Evolutionary conservation across 2,888 invertebrate species (phyloP).

Genomic region (Micropterix aruncella): DNA sequence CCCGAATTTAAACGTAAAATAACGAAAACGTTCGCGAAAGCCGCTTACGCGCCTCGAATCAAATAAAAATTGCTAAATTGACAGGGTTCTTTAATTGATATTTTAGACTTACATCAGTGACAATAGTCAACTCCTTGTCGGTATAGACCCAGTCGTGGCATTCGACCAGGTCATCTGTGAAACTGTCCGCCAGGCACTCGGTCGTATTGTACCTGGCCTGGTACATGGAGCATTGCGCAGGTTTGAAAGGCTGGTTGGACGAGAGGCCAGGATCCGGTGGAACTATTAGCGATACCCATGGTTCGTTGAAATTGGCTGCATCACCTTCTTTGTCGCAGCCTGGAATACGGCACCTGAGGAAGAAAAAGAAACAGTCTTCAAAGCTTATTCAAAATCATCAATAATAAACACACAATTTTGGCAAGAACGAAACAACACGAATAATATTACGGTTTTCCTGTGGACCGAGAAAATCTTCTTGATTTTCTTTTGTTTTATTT

Average conservation of each 20-base stretch:
- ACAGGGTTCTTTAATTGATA: not conserved
- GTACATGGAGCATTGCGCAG: slow-evolving; percentile 21
- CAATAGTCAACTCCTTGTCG: slow-evolving; percentile 33
- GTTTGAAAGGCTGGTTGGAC: slow-evolving; percentile 15
- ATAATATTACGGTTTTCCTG: not conserved
- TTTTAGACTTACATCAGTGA: slow-evolving; percentile 31
- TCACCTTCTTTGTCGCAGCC: slow-evolving; percentile 31
- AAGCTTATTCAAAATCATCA: slow-evolving; percentile 1
- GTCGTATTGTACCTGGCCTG: slow-evolving; percentile 14
- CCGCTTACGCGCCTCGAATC: no score
- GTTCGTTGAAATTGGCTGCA: slow-evolving; percentile 18
- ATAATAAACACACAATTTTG: slow-evolving; percentile 2
- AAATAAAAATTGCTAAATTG: not conserved
- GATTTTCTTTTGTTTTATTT: no score
- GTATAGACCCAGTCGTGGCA: slow-evolving; percentile 40
- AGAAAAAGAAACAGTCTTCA: slow-evolving; percentile 9
- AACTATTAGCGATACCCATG: slow-evolving; percentile 34
- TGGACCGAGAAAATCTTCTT: no score
- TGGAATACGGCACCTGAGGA: slow-evolving; percentile 37
- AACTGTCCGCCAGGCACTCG: slow-evolving; percentile 22
- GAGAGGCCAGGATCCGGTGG: slow-evolving; percentile 19
- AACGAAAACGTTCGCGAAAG: no score
- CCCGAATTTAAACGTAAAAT: no score
- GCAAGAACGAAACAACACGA: not conserved
- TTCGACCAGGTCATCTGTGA: slow-evolving; percentile 20